Percentiles rank a stretch among this genome's conserved stretches.
phyloP scores from a whole-genome alignment of 2,113 vertebrate genomes.

The Pseudorectes ferrugineus region DNA sequence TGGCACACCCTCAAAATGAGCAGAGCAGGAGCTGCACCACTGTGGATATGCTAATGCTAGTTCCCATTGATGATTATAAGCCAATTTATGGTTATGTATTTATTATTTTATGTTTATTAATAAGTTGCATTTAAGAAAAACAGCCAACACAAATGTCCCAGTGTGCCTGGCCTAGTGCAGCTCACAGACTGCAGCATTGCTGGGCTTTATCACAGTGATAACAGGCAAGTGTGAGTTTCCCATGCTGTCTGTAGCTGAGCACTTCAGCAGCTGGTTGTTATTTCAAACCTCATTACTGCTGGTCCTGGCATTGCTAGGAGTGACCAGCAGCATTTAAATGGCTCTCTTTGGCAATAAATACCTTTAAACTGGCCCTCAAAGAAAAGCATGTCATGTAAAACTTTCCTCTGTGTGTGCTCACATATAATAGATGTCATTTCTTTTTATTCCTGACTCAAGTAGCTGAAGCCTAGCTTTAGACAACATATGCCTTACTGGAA shows the following conservation, averaged over 20 bases:
- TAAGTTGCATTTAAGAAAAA: not conserved
- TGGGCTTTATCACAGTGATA: not conserved
- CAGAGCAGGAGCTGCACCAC: not conserved
- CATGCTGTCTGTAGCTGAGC: not conserved
- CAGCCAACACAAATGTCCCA: not conserved
- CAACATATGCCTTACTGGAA: not conserved
- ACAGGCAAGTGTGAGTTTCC: not conserved
- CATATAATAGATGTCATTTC: not conserved
- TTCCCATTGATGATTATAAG: not conserved
- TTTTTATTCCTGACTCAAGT: not conserved
- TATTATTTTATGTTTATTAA: not conserved
- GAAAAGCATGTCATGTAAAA: not conserved
- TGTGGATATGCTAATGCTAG: not conserved
- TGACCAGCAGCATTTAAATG: not conserved
- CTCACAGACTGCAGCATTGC: not conserved
- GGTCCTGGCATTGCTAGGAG: not conserved
- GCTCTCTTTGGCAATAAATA: not conserved
- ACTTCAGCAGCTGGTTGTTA: not conserved
- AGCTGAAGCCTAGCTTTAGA: not conserved
- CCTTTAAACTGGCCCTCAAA: not conserved
- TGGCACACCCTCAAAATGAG: not conserved
- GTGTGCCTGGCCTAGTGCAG: not conserved
- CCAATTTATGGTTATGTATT: not conserved
- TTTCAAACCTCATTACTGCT: not conserved
- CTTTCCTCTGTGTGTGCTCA: rapidly evolving